A percentile compares a stretch with the other conserved stretches of the same genome.
These are phyloP conservation scores for Macrochelys suwanniensis DNA, from an alignment of 2,797 vertebrate species.

Conservation along the genomic window DNA sequence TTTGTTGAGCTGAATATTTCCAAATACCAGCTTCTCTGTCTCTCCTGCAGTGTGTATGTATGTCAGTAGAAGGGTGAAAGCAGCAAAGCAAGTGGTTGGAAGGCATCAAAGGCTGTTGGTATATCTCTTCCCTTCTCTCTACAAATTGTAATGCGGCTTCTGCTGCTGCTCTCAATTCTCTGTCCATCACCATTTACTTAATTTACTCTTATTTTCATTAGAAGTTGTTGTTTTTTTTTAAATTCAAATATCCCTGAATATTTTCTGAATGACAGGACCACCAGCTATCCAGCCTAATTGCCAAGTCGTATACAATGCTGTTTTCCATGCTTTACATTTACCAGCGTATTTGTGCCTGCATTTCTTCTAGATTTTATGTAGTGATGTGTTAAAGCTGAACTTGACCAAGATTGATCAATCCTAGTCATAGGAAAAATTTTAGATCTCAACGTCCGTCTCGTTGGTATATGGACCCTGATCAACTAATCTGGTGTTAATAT, in stretches of 20 bases:
- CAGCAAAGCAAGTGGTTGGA: not conserved
- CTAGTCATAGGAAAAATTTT: not conserved
- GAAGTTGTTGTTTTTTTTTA: not conserved
- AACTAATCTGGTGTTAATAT: not conserved
- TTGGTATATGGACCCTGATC: not conserved
- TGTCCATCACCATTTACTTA: not conserved
- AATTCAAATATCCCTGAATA: not conserved
- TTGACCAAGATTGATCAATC: not conserved
- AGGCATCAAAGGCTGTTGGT: not conserved
- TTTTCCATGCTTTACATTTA: not conserved
- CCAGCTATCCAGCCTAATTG: not conserved
- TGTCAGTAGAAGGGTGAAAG: accelerated
- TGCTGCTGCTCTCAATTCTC: not conserved
- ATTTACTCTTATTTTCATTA: not conserved
- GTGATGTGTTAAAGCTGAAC: not conserved
- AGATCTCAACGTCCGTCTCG: not conserved
- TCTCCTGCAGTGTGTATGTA: accelerated
- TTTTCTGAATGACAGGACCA: not conserved
- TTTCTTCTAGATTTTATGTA: not conserved
- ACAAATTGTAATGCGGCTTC: not conserved
- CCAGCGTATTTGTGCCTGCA: not conserved
- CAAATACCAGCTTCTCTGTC: not conserved
- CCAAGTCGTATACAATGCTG: not conserved
- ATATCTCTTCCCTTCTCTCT: not conserved
- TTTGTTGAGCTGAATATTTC: not conserved